These are phyloP conservation scores for Epicampocera succincta DNA, from an alignment of 2,888 invertebrate genomes.

Conservation along the genomic window DNA sequence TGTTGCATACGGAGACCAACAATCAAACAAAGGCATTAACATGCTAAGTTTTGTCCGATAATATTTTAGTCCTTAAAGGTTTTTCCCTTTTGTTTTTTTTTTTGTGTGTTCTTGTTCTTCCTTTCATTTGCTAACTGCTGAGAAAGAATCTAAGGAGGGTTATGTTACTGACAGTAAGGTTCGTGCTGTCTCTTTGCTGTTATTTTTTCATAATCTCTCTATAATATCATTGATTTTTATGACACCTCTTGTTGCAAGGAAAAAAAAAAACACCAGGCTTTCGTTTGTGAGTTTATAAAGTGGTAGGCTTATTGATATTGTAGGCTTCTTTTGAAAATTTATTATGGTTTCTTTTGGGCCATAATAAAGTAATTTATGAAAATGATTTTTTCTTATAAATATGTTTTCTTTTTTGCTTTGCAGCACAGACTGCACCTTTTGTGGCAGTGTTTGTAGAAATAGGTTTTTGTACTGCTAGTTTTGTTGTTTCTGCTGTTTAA, in stretches of 20 bases:
- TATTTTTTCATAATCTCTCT: constrained; percentile 56
- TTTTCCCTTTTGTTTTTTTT: constrained; percentile 13
- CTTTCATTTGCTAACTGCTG: constrained; percentile 9
- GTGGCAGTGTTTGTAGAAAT: background rate
- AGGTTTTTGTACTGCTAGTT: background rate
- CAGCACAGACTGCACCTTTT: background rate
- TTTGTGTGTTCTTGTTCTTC: background rate
- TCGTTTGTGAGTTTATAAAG: constrained; percentile 33
- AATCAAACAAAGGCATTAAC: constrained; percentile 15
- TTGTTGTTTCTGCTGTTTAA: background rate
- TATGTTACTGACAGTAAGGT: constrained; percentile 40
- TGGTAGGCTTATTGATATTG: constrained; percentile 51
- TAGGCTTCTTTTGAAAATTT: constrained; percentile 55
- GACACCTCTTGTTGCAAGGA: constrained; percentile 58
- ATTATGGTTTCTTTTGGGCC: constrained; percentile 55
- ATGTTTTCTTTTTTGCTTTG: background rate
- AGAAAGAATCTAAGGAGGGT: constrained; percentile 35
- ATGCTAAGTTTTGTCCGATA: constrained; percentile 28
- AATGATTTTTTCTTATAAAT: constrained; percentile 28
- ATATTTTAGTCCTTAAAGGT: constrained; percentile 46
- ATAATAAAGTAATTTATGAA: constrained; percentile 69
- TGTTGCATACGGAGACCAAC: constrained; percentile 13
- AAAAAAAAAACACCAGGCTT: background rate
- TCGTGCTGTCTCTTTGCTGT: background rate
- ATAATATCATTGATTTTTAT: constrained; percentile 69